Percentiles rank a stretch among this genome's conserved stretches.
phyloP scores from a whole-genome alignment of 2,888 invertebrate genomes.

The Caenorhabditis zanzibari region DNA sequence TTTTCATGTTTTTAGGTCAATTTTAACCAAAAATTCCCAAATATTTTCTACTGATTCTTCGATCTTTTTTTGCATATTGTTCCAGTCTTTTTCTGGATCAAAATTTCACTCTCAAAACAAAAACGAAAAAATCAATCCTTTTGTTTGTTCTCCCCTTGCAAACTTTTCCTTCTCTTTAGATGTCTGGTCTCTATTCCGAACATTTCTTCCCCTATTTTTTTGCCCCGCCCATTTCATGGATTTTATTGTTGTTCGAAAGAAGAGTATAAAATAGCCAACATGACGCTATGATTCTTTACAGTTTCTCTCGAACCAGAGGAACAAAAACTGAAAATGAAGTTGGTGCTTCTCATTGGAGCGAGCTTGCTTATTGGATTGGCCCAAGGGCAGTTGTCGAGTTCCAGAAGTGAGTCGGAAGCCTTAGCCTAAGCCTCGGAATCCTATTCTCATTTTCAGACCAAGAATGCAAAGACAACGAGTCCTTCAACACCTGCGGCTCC shows the following conservation, averaged over 20 bases:
- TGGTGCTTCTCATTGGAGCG: not conserved
- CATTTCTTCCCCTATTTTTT: not conserved
- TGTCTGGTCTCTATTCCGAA: conserved; percentile 14
- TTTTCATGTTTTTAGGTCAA: too few species aligned
- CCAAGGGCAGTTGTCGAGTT: conserved; percentile 1
- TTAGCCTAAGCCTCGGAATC: not conserved
- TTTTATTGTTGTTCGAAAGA: not conserved
- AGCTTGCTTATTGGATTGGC: not conserved
- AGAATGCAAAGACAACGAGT: conserved; percentile 57
- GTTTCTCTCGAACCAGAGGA: conserved; percentile 2
- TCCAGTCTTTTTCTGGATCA: too few species aligned
- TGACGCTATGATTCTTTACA: conserved; percentile 16
- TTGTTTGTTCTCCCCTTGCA: conserved; percentile 14
- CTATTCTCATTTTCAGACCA: conserved; percentile 33
- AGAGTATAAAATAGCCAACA: not conserved
- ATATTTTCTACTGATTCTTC: too few species aligned
- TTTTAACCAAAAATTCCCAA: too few species aligned
- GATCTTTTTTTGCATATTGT: too few species aligned
- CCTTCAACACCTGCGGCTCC: conserved; percentile 58
- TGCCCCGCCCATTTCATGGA: conserved; percentile 1
- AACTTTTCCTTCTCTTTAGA: conserved; percentile 10
- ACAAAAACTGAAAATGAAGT: conserved; percentile 3
- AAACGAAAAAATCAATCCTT: conserved; percentile 8
- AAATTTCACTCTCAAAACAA: conserved; percentile 10
- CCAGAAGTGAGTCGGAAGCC: conserved; percentile 2